A percentile compares a stretch with the other conserved stretches of the same genome.
These are phyloP conservation scores for Blera fallax DNA, from an alignment of 2,888 invertebrate species.

Conservation along the genomic window DNA sequence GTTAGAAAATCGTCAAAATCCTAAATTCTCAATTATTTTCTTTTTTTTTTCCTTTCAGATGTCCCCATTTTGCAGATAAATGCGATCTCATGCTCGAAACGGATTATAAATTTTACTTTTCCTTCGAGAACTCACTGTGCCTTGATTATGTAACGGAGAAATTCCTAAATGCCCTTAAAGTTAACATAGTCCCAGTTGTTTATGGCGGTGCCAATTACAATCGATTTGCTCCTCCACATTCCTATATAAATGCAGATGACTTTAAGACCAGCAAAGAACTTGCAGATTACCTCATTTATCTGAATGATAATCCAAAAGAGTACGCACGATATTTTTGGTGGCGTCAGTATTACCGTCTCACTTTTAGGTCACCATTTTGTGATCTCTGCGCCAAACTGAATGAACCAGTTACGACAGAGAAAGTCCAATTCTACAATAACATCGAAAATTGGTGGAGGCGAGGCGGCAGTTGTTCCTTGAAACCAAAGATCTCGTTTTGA, in stretches of 20 bases:
- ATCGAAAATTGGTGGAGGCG: slow-evolving; percentile 79
- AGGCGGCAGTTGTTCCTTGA: slow-evolving; percentile 76
- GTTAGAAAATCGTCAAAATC: too few species aligned
- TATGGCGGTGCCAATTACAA: slow-evolving; percentile 87
- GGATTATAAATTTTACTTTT: slow-evolving; percentile 87
- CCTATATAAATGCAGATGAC: slow-evolving; percentile 86
- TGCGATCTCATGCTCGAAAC: slow-evolving; percentile 81
- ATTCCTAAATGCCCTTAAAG: slow-evolving; percentile 76
- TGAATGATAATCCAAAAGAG: slow-evolving; percentile 82
- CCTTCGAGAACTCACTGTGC: slow-evolving; percentile 87
- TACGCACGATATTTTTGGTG: slow-evolving; percentile 87
- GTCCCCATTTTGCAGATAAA: slow-evolving; percentile 75
- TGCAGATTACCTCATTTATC: slow-evolving; percentile 83
- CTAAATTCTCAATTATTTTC: too few species aligned
- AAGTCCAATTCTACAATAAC: slow-evolving; percentile 76
- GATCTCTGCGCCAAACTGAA: slow-evolving; percentile 78
- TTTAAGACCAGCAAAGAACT: slow-evolving; percentile 84
- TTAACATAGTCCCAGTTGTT: slow-evolving; percentile 85
- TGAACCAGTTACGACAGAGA: slow-evolving; percentile 73
- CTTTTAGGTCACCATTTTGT: slow-evolving; percentile 76
- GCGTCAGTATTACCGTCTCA: slow-evolving; percentile 84
- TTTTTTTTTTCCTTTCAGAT: slow-evolving; percentile 75
- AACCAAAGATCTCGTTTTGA: slow-evolving; percentile 75
- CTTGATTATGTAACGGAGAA: slow-evolving; percentile 88
- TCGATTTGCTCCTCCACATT: slow-evolving; percentile 84